Evolutionary conservation across 2,113 vertebrate genomes (phyloP), one percentile per base, ranked within the genome.

Genomic region (Phasianus colchicus): DNA sequence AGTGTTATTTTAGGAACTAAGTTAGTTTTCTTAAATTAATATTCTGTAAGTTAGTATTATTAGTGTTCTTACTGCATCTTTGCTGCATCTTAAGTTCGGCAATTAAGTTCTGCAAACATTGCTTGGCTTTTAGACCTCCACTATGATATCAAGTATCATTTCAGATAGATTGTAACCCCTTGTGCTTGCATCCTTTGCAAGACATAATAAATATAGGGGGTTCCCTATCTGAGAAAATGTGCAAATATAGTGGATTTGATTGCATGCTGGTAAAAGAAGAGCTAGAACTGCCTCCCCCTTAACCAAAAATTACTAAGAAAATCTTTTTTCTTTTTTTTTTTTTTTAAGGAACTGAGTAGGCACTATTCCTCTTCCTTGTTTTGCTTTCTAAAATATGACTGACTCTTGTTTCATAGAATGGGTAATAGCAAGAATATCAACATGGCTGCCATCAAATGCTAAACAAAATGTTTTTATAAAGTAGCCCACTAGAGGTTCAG

Each of bases 261-360:
- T 54, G 52, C 52, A 54, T 77, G 4, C 38, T 87, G 81, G 36
- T n/a, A 65, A 95, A 84, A 95, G 45, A 89, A 85, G 43, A 43
- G 40, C 18, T 65, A 20, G 16, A 36, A 34, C 30, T 64, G 20
- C 25, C 10, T 92, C 16, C 58, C 18, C 47, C 47, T 4, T 24
- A 45, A 47, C 14, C 75, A 27, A 52, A 29, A 82, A 65, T 43
- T 40, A 87, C 24, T 19, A 71, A 79, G 58, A 73, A 72, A 76
- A 66, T 69, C 13, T 36, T 7, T 6, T 58, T 50, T 70, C 6
- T 4, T 6, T 2, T 47, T 32, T n/a, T 8, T 9, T 80, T 78
- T 78, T 78, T 91, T 81, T 52, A 61, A 72, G 77, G 89, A 93
- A 89, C 30, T 73, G 63, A 82, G 27, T 84, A 79, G 21, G 18